phyloP scores from a whole-genome alignment of 2,888 invertebrate species.

The Iphiclides podalirius region DNA sequence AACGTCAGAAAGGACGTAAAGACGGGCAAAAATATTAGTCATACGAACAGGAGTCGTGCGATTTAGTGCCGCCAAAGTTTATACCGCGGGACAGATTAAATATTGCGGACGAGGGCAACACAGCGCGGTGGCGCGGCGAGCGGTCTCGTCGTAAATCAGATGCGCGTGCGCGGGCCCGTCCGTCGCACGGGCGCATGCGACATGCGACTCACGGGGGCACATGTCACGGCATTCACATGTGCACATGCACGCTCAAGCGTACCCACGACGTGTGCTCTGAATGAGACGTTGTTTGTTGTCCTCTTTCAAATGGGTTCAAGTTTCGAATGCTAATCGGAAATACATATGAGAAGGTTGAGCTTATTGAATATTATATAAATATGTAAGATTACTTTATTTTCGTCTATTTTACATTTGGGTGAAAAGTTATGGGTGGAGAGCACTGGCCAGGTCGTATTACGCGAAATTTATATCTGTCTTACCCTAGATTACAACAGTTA shows the following conservation, averaged over 20 bases:
- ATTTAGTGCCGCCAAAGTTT: slow-evolving; percentile 26
- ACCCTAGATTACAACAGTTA: no score
- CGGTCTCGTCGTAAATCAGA: slow-evolving; percentile 38
- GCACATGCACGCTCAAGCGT: no score
- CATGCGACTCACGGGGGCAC: slow-evolving; percentile 24
- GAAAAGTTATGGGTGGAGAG: no score
- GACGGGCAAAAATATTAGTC: slow-evolving; percentile 11
- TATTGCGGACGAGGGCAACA: slow-evolving; percentile 36
- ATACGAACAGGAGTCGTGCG: slow-evolving; percentile 13
- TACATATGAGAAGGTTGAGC: no score
- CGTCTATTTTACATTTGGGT: no score
- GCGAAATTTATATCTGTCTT: no score
- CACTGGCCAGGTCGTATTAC: no score
- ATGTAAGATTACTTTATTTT: no score
- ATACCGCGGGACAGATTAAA: slow-evolving; percentile 38
- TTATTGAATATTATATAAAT: no score
- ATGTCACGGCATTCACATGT: slow-evolving; percentile 23
- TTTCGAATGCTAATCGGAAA: neutral
- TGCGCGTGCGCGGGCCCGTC: slow-evolving; percentile 45
- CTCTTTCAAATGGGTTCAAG: neutral
- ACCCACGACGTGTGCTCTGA: neutral
- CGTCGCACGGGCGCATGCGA: slow-evolving; percentile 33
- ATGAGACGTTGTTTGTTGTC: neutral
- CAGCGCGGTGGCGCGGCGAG: slow-evolving; percentile 34
- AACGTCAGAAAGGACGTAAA: neutral